Conservation (phyloP, 2,113 vertebrate species). For the Hystrix cristata region DNA sequence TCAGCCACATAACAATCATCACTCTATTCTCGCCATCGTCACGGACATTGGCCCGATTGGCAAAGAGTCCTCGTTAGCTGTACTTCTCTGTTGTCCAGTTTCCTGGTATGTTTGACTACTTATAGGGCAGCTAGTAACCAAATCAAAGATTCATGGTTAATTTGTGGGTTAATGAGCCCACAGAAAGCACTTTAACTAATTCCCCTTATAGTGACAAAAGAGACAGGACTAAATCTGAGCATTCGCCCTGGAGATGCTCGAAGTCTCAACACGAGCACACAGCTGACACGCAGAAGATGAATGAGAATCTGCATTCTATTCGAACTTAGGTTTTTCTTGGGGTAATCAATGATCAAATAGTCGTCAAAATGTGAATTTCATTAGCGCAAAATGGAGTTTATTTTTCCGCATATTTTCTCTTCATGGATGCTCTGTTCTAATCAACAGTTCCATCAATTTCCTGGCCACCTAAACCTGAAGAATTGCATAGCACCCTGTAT, state of each 20-base stretch:
- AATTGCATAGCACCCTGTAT: background rate
- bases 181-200: constrained; percentile 79
- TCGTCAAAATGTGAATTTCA: background rate
- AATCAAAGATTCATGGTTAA: constrained; percentile 67
- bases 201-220: constrained; percentile 51
- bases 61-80: constrained; percentile 9
- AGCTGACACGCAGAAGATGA: background rate
- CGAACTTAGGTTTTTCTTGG: background rate
- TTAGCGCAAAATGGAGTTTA: background rate
- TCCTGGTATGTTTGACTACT: constrained; percentile 64
- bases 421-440: background rate
- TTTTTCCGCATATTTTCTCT: background rate
- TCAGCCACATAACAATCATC: background rate
- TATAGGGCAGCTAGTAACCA: constrained; percentile 60
- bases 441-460: background rate
- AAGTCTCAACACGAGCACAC: background rate
- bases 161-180: constrained; percentile 70
- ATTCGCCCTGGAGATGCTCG: background rate
- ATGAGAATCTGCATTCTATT: background rate
- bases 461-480: background rate
- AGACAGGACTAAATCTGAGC: background rate
- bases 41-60: background rate
- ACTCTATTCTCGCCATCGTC: background rate
- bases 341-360: background rate
- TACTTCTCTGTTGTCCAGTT: constrained; percentile 41